These are phyloP conservation scores for Drosophila oshimai DNA, from an alignment of 1,140 invertebrate species.

Conservation along the genomic window DNA sequence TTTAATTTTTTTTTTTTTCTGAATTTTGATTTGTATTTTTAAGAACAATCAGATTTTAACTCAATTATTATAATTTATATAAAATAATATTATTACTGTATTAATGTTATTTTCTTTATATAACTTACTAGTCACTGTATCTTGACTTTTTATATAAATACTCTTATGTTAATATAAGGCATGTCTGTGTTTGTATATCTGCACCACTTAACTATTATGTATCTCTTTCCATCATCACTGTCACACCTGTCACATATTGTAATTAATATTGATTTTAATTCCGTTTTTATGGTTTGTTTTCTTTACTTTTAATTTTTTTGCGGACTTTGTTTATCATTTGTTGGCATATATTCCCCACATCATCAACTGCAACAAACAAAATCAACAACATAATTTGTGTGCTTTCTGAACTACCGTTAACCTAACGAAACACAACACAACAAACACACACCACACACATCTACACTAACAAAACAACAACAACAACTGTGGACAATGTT, in stretches of 20 bases:
- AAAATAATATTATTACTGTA: no score
- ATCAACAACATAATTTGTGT: constrained; percentile 53
- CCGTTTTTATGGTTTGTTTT: constrained; percentile 43
- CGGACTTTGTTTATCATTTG: constrained; percentile 59
- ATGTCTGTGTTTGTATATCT: constrained; percentile 10
- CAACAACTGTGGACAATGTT: constrained; percentile 46
- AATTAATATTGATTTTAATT: constrained; percentile 66
- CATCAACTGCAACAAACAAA: constrained; percentile 41
- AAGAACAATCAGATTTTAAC: no score
- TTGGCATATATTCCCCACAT: constrained; percentile 44
- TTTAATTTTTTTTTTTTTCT: no score
- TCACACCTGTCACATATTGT: constrained; percentile 51
- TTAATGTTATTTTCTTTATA: no score
- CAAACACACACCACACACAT: constrained; percentile 13
- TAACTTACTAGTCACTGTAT: constrained; percentile 41
- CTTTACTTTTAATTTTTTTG: constrained; percentile 41
- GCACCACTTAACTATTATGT: constrained; percentile 3
- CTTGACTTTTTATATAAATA: neutral
- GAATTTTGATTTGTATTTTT: no score
- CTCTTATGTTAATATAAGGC: neutral
- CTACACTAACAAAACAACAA: constrained; percentile 43
- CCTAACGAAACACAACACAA: constrained; percentile 39
- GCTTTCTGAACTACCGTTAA: constrained; percentile 76
- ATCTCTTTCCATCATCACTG: constrained; percentile 4
- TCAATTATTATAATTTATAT: no score